A percentile compares a stretch with the other conserved stretches of the same genome.
phyloP scores from a whole-genome alignment of 1,140 invertebrate species.

The Microplitis demolitor region DNA sequence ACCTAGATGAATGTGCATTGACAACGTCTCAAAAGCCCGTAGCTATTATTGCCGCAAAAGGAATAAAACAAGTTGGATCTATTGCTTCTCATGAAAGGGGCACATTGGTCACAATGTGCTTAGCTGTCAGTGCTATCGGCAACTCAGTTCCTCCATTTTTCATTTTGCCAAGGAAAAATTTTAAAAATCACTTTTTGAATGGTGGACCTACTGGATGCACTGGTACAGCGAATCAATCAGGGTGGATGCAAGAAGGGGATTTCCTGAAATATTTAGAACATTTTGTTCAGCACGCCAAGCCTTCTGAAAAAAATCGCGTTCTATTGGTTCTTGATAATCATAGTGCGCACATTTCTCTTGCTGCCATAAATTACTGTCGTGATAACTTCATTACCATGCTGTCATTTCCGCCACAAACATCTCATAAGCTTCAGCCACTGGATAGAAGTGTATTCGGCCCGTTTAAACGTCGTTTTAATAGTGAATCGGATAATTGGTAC shows the following conservation, averaged over 20 bases:
- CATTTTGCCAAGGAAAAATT: constrained; percentile 36
- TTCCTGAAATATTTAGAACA: constrained; percentile 50
- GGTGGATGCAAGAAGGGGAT: constrained; percentile 33
- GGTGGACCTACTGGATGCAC: constrained; percentile 37
- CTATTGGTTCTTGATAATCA: neutral
- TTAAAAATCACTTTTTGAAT: constrained; percentile 35
- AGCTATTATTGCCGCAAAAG: constrained; percentile 41
- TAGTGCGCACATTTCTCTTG: neutral
- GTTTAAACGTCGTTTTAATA: neutral
- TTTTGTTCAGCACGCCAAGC: constrained; percentile 41
- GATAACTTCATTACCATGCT: neutral
- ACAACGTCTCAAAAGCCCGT: constrained; percentile 46
- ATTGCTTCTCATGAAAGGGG: constrained; percentile 44
- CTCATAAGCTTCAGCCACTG: neutral
- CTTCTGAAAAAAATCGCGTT: neutral
- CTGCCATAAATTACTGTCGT: neutral
- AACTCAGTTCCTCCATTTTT: constrained; percentile 37
- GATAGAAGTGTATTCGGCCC: neutral
- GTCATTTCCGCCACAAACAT: neutral
- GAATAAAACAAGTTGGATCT: constrained; percentile 41
- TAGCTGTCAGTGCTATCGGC: constrained; percentile 34
- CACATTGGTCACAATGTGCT: constrained; percentile 35
- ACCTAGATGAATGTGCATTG: constrained; percentile 47
- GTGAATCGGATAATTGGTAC: neutral
- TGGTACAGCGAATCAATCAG: constrained; percentile 28